Evolutionary conservation across 1,140 invertebrate species (phyloP).

Genomic region (Leucophenga varia): DNA sequence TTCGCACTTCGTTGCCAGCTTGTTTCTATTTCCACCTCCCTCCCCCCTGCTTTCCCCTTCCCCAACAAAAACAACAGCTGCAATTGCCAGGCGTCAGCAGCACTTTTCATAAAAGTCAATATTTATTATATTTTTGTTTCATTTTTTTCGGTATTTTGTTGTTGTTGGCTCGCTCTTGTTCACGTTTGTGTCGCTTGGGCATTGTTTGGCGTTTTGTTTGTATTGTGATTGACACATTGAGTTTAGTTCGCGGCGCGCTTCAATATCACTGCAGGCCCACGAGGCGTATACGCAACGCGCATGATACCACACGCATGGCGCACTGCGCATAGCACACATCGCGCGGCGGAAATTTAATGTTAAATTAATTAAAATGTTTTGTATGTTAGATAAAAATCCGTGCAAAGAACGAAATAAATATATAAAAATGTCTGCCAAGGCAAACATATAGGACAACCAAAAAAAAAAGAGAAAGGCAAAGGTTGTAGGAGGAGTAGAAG

Average conservation of each 20-base stretch:
- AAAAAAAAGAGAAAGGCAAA: conserved; percentile 20
- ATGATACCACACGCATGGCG: too few relatives aligned
- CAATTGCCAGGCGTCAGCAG: conserved; percentile 26
- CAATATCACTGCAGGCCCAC: not conserved
- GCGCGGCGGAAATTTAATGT: conserved; percentile 10
- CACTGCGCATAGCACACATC: too few relatives aligned
- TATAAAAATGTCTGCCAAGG: conserved; percentile 8
- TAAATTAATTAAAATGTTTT: conserved; percentile 38
- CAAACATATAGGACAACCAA: conserved; percentile 1
- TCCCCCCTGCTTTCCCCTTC: conserved; percentile 12
- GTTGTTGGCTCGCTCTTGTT: too few relatives aligned
- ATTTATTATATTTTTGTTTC: conserved; percentile 24
- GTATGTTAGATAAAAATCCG: conserved; percentile 13
- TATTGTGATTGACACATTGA: conserved; percentile 42
- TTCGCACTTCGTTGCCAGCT: conserved; percentile 2
- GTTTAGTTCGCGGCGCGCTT: conserved; percentile 15
- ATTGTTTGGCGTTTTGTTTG: conserved; percentile 24
- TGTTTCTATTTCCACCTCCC: conserved; percentile 15
- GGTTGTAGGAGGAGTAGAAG: conserved; percentile 10
- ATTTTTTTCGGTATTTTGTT: conserved; percentile 12
- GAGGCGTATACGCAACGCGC: conserved; percentile 13
- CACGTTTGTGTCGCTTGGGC: conserved; percentile 13
- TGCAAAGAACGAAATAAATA: conserved; percentile 6
- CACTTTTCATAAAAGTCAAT: conserved; percentile 32
- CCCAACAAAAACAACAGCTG: too few relatives aligned